A percentile compares a stretch with the other conserved stretches of the same genome.
Conservation (phyloP, 2,888 invertebrate genomes). For the Xestia c-nigrum region DNA sequence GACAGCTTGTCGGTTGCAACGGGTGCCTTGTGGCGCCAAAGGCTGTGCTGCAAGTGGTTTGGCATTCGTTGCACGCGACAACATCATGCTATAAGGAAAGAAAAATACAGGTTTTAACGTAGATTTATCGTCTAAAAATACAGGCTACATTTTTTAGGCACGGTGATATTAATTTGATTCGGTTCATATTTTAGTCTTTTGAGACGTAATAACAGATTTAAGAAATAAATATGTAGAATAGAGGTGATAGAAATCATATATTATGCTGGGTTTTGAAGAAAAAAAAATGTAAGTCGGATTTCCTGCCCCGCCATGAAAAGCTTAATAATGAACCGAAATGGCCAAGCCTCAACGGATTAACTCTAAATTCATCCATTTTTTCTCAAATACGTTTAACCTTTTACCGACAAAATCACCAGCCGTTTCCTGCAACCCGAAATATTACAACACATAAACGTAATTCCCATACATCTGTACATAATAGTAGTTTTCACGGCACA, state of each 20-base stretch:
- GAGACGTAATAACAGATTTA: background rate
- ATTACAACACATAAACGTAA: conserved; percentile 45
- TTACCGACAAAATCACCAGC: conserved; percentile 17
- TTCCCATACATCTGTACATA: conserved; percentile 53
- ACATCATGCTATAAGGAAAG: conserved; percentile 29
- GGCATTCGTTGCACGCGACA: conserved; percentile 57
- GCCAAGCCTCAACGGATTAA: conserved; percentile 37
- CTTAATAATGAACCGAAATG: conserved; percentile 32
- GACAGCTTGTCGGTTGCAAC: conserved; percentile 58
- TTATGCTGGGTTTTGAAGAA: background rate
- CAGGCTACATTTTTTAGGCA: conserved; percentile 9
- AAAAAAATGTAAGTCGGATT: background rate
- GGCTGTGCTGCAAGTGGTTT: conserved; percentile 19
- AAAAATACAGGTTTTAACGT: conserved; percentile 28
- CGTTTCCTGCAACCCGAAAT: conserved; percentile 39
- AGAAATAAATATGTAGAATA: background rate
- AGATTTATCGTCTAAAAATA: conserved; percentile 31
- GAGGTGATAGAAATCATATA: background rate
- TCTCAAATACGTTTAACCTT: conserved; percentile 41
- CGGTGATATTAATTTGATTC: conserved; percentile 3
- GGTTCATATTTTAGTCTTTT: background rate
- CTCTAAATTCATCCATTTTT: conserved; percentile 42
- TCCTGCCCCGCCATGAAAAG: background rate
- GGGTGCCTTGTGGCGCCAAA: conserved; percentile 40
- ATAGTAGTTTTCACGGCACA: conserved; percentile 59